These are phyloP conservation scores for Corella eumyota DNA, from an alignment of 23 tunicate species.

Conservation along the genomic window DNA sequence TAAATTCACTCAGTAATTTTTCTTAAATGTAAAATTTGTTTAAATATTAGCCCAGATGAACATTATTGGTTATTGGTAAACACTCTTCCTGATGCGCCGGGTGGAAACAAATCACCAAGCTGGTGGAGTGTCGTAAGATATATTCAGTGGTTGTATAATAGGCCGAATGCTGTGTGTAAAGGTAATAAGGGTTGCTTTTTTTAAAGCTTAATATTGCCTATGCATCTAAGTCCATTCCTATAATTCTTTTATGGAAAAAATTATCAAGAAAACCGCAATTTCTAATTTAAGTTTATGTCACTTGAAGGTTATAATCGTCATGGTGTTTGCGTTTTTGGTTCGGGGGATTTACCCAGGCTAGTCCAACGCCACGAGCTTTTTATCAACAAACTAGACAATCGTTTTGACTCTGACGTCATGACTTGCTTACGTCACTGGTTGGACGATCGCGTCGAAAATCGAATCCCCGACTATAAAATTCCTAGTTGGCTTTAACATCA, in stretches of 20 bases:
- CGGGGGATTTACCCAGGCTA: conserved; percentile 23
- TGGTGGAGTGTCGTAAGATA: conserved; percentile 1
- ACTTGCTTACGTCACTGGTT: conserved; percentile 37
- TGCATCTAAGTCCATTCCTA: no score
- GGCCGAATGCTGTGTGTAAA: no score
- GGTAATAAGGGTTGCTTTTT: no score
- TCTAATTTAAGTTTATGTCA: background rate
- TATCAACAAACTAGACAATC: conserved; percentile 52
- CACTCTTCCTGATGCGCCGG: conserved; percentile 41
- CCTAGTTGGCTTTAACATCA: no score
- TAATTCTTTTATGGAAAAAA: background rate
- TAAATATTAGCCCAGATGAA: conserved; percentile 80
- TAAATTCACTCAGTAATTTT: no score
- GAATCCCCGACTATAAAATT: no score
- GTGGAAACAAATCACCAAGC: background rate
- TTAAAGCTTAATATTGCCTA: no score
- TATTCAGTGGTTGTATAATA: conserved; percentile 24
- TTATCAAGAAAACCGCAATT: background rate
- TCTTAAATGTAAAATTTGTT: no score
- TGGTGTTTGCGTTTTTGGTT: conserved; percentile 62
- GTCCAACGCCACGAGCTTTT: conserved; percentile 11
- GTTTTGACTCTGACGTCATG: conserved; percentile 16
- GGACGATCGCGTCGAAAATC: no score
- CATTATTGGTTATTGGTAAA: conserved; percentile 57
- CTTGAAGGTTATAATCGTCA: conserved; percentile 46